phyloP scores from a whole-genome alignment of 1,140 invertebrate species.

The Bombus picipes region DNA sequence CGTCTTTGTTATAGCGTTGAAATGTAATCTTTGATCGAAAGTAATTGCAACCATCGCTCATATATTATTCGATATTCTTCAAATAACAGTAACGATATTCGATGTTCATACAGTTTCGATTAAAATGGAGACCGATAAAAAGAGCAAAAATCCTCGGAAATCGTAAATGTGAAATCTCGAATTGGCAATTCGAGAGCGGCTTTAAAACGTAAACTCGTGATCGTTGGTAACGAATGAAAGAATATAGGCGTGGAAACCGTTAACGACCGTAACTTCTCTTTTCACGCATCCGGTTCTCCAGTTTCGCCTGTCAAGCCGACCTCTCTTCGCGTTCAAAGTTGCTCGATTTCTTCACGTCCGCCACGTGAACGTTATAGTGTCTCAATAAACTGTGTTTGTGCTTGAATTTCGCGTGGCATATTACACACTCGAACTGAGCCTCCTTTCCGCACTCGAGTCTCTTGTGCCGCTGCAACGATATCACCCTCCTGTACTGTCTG shows the following conservation, averaged over 20 bases:
- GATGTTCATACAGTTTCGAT: not conserved
- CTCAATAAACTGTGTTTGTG: slow-evolving; percentile 79
- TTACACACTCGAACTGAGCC: slow-evolving; percentile 77
- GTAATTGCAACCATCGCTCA: not conserved
- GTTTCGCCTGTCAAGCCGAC: slow-evolving; percentile 43
- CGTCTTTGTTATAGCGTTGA: not conserved
- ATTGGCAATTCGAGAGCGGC: too few relatives aligned
- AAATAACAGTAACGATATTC: not conserved
- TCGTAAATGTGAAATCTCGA: not conserved
- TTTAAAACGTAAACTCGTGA: not conserved
- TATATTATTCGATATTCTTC: not conserved
- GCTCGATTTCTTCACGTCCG: slow-evolving; percentile 18
- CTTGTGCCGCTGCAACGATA: slow-evolving; percentile 79
- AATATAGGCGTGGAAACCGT: not conserved
- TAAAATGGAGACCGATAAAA: too few relatives aligned
- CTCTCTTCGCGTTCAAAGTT: slow-evolving; percentile 1
- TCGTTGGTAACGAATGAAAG: not conserved
- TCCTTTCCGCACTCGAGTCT: slow-evolving; percentile 79
- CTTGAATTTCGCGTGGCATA: slow-evolving; percentile 78
- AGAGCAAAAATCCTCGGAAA: not conserved
- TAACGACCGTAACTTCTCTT: not conserved
- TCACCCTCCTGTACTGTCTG: slow-evolving; percentile 73
- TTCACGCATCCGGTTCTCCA: not conserved
- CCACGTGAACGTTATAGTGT: slow-evolving; percentile 71
- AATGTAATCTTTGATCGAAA: not conserved